phyloP scores from a whole-genome alignment of 2,797 vertebrate genomes.

The Enteromius fasciolatus region DNA sequence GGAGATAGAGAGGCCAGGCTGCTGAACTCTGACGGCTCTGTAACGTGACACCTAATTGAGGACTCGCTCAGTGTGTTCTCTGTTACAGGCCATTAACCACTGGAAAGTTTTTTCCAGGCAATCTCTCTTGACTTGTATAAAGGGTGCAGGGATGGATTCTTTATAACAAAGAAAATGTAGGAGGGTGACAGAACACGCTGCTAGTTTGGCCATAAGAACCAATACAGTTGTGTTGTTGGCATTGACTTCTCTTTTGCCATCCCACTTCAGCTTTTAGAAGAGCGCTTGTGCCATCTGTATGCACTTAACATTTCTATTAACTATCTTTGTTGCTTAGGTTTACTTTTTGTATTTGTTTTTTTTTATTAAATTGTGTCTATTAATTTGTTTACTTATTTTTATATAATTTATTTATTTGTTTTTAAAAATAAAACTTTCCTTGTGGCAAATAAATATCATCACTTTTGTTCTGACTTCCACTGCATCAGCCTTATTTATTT shows the following conservation, averaged over 20 bases:
- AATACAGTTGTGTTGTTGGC: conserved; percentile 6
- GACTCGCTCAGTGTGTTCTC: conserved; percentile 30
- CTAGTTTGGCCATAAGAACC: conserved; percentile 22
- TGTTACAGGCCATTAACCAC: conserved; percentile 50
- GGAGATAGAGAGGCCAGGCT: conserved; percentile 9
- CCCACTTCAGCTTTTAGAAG: conserved; percentile 6
- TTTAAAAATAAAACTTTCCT: not conserved
- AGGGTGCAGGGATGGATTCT: conserved; percentile 27
- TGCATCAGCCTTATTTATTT: not conserved
- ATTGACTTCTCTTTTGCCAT: conserved; percentile 2
- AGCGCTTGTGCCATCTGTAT: conserved; percentile 1
- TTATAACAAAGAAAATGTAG: conserved; percentile 19
- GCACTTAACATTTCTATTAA: not conserved
- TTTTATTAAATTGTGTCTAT: not conserved
- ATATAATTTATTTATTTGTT: not conserved
- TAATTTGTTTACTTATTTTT: not conserved
- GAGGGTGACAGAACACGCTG: not conserved
- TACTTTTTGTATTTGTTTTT: not conserved
- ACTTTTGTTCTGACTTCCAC: not conserved
- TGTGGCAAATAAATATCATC: not conserved
- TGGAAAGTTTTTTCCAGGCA: conserved; percentile 49
- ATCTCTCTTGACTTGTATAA: conserved; percentile 36
- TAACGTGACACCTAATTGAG: conserved; percentile 52
- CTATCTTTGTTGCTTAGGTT: not conserved
- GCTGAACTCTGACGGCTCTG: conserved; percentile 29